Percentiles rank a stretch among this genome's conserved stretches.
Conservation (phyloP, 2,888 invertebrate species). For the Dilophus febrilis region DNA sequence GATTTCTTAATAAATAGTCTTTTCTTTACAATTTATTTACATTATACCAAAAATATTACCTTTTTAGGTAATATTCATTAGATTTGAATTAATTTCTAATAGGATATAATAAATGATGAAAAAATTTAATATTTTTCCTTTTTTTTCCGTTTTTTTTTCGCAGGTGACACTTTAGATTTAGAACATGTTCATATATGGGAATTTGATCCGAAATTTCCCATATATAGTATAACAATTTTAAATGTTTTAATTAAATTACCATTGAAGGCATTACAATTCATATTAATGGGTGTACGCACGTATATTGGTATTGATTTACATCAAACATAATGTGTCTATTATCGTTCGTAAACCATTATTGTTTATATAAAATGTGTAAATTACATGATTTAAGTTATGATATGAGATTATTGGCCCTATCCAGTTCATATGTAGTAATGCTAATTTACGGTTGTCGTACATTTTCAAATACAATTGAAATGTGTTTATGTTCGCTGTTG, state of each 20-base stretch:
- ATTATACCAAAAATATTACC: too few relatives aligned
- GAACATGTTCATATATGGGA: conserved; percentile 77
- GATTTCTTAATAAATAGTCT: too few relatives aligned
- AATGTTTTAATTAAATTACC: conserved; percentile 59
- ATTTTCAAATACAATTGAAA: conserved; percentile 78
- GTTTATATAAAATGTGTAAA: conserved; percentile 59
- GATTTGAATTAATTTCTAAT: too few relatives aligned
- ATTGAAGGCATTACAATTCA: conserved; percentile 41
- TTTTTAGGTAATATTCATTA: not conserved
- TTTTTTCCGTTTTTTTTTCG: too few relatives aligned
- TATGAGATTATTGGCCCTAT: conserved; percentile 51
- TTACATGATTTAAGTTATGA: conserved; percentile 55
- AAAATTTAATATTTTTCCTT: conserved; percentile 13
- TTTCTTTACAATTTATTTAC: too few relatives aligned
- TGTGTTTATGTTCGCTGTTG: conserved; percentile 58
- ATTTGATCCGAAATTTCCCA: conserved; percentile 66
- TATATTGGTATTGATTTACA: conserved; percentile 43
- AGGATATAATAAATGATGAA: conserved; percentile 4
- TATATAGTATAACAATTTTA: conserved; percentile 65
- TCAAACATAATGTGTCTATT: conserved; percentile 60
- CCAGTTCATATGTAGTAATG: conserved; percentile 74
- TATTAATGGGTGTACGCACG: conserved; percentile 38
- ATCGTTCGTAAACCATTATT: conserved; percentile 67
- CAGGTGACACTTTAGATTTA: conserved; percentile 67
- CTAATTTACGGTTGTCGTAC: conserved; percentile 69